A percentile compares a stretch with the other conserved stretches of the same genome.
These are phyloP conservation scores for Tragulus kanchil DNA, from an alignment of 2,113 vertebrate genomes.

Conservation along the genomic window DNA sequence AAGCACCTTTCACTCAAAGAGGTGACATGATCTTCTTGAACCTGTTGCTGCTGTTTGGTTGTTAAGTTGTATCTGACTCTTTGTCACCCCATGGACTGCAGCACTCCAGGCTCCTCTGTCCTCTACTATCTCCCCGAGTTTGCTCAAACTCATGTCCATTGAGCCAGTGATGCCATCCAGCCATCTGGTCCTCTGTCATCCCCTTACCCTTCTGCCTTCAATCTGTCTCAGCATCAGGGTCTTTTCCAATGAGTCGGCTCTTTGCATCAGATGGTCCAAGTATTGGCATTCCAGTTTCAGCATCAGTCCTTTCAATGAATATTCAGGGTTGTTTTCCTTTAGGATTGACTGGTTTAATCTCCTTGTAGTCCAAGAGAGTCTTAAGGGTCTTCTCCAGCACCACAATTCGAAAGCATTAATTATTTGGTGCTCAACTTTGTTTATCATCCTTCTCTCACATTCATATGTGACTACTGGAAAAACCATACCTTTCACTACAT, in stretches of 20 bases:
- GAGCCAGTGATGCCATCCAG: rapidly evolving
- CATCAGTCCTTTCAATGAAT: background rate
- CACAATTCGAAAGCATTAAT: background rate
- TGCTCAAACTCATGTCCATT: background rate
- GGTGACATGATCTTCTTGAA: rapidly evolving
- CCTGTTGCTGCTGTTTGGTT: background rate
- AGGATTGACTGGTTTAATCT: background rate
- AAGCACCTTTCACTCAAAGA: background rate
- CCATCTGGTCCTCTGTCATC: background rate
- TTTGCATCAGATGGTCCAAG: background rate
- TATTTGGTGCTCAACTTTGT: background rate
- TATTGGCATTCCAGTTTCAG: background rate
- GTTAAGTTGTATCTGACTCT: background rate
- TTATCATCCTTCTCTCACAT: background rate
- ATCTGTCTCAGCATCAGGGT: background rate
- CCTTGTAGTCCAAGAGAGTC: background rate
- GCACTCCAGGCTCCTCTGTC: background rate
- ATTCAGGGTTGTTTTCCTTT: background rate
- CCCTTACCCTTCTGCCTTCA: background rate
- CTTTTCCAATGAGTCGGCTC: background rate
- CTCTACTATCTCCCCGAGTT: background rate
- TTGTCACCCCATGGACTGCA: background rate
- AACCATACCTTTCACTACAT: background rate
- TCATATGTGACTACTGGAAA: background rate
- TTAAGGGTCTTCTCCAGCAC: background rate